Evolutionary conservation across 2,797 vertebrate species (phyloP), one percentile per base, ranked within the genome.

Genomic region (Dendrocincla fuliginosa): DNA sequence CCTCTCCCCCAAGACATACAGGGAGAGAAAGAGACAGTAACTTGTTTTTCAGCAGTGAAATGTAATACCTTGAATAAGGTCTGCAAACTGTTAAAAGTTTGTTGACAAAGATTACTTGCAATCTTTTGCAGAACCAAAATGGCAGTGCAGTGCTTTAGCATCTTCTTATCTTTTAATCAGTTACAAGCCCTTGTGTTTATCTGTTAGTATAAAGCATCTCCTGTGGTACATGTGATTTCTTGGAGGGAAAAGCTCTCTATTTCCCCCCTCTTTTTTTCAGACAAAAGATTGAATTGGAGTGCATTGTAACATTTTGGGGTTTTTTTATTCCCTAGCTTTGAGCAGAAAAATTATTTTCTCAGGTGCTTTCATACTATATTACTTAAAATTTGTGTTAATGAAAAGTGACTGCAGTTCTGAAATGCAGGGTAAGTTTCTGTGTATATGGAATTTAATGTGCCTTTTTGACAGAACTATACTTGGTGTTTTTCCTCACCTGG

Each of bases 1-100:
- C 2, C 11, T 67, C 4, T 71, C 6, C 18, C 1, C 1, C 2
- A 25, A 39, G 32, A 11, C 11, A 4, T 18, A 6, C 4, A 35
- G 27, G 16, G 8, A 20, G 25, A 42, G n/a, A 41, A 57, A 20
- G 27, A 46, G 16, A 5, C 22, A 32, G 13, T 30, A 49, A 64
- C 5, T 65, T 74, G 10, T 47, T 24, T 87, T 79, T 67, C 33
- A 84, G 47, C 7, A 47, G 16, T 41, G 44, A 69, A 55, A 30
- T 82, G 2, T 82, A 73, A 17, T 79, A 32, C 16, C 8, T 63
- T 49, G 35, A 50, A 22, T 65, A 74, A n/a, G n/a, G 5, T 10
- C 32, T 83, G 37, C 30, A 46, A 63, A 49, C 17, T 74, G 16
- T 41, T 63, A 24, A 73, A 68, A 52, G 15, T 24, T 61, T 71